Base-by-base conservation (phyloP, 2,888 invertebrate genomes). In the Caenorhabditis uteleia region DNA sequence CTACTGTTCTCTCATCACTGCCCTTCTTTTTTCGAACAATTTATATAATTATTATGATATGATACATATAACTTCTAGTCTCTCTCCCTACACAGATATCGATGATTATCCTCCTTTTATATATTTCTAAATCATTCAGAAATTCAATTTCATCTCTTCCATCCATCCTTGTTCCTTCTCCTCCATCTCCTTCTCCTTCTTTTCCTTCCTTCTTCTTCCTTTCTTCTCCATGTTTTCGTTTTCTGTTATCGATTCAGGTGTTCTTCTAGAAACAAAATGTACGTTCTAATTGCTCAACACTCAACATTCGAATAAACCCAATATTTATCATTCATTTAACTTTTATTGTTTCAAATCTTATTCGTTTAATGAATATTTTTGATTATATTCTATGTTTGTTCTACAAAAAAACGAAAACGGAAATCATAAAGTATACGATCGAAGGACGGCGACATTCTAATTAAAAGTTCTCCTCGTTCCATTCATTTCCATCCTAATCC, bases 231-330 rank as follows among this genome's bases (percentile, higher is more conserved):
- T 56, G 49, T 46, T 50, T 46, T 50, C 50, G 29, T 33, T 49
- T 45, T 58, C 57, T 58, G 57, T 58, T 58, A 58, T 46, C 57
- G 50, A 58, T 50, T 58, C 57, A 58, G 57, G 57, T 58, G 50
- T 16, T 47, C 23, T 55, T 39, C 40, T 47, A 44, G 45, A 49
- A 45, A 31, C n/a, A n/a, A n/a, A n/a, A n/a, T n/a, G n/a, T n/a
- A n/a, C n/a, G n/a, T 31, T 44, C 40, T 57, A 44, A 49, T 58
- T 58, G 57, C 57, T 58, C 57, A 58, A 58, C 12, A 38, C n/a
- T n/a, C 27, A 58, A 50, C 57, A 50, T 58, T 45, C 57, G 57
- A 58, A 58, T 50, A 50, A 50, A 33, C 46, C 45, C 46, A 58
- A 45, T 23, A 50, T 50, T 58, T 49, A 49, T 58, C 57, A 58